These are phyloP conservation scores for Oryzias dopingdopingensis DNA, from an alignment of 2,797 vertebrate genomes.

Conservation along the genomic window DNA sequence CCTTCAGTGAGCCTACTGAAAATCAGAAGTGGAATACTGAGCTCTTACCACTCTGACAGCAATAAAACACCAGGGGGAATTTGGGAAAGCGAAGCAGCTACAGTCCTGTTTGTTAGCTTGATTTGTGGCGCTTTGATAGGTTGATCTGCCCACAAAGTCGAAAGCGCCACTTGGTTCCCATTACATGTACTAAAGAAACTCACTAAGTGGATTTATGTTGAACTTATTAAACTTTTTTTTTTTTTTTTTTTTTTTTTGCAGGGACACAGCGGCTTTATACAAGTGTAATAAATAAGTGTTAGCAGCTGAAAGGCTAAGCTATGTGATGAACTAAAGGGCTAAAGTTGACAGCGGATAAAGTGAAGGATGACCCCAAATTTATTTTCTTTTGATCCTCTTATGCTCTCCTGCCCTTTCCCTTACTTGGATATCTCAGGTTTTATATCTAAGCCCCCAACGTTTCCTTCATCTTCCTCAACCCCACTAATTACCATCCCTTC, in stretches of 20 bases:
- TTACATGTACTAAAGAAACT: constrained; percentile 2
- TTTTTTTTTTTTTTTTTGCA: background rate
- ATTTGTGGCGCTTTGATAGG: constrained; percentile 21
- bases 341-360: too few species aligned
- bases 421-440: constrained; percentile 5
- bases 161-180: constrained; percentile 8
- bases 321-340: too few species aligned
- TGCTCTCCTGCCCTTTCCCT: background rate
- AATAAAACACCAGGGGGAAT: constrained; percentile 18
- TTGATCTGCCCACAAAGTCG: constrained; percentile 4
- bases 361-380: constrained; percentile 1
- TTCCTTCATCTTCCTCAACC: background rate
- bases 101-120: constrained; percentile 14
- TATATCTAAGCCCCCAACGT: constrained; percentile 4
- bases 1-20: background rate
- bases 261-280: background rate
- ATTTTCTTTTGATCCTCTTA: constrained; percentile 49
- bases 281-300: background rate
- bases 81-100: constrained; percentile 18
- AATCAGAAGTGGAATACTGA: constrained; percentile 7
- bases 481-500: background rate
- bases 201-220: background rate
- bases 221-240: background rate
- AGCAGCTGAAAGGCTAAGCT: background rate
- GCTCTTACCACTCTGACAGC: constrained; percentile 1